Conservation (phyloP, 2,797 vertebrate genomes). For the Glossophaga mutica region DNA sequence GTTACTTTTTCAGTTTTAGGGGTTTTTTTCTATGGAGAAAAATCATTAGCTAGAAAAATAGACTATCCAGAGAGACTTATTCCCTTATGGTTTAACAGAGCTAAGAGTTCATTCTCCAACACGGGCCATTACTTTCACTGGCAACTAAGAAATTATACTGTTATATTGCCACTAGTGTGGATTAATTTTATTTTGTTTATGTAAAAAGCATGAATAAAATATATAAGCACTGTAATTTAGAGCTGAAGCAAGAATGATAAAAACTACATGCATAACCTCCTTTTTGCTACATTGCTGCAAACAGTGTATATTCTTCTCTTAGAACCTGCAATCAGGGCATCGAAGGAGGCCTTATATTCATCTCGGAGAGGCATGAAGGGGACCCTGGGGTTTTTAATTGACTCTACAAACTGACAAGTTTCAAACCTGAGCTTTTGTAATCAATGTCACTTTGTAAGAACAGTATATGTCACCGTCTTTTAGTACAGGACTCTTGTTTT, state of each 20-base stretch:
- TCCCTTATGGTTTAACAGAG: background rate
- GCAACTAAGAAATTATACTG: background rate
- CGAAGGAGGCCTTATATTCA: background rate
- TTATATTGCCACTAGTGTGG: background rate
- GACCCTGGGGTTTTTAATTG: background rate
- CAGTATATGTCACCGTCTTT: background rate
- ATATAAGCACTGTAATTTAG: background rate
- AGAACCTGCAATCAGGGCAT: background rate
- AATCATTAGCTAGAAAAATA: background rate
- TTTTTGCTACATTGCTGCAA: background rate
- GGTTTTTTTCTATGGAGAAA: background rate
- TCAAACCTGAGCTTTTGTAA: background rate
- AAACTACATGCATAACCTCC: background rate
- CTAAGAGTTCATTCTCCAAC: background rate
- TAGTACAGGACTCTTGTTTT: background rate
- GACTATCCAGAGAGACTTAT: background rate
- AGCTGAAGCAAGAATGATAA: background rate
- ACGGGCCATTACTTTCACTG: background rate
- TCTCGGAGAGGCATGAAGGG: background rate
- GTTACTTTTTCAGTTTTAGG: background rate
- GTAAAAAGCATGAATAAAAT: conserved; percentile 1
- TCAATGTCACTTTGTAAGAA: background rate
- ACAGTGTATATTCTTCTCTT: background rate
- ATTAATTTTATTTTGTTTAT: conserved; percentile 20
- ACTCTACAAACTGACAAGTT: background rate